Base-by-base conservation (phyloP, 2,888 invertebrate genomes). In the Rhamnusium bicolor region DNA sequence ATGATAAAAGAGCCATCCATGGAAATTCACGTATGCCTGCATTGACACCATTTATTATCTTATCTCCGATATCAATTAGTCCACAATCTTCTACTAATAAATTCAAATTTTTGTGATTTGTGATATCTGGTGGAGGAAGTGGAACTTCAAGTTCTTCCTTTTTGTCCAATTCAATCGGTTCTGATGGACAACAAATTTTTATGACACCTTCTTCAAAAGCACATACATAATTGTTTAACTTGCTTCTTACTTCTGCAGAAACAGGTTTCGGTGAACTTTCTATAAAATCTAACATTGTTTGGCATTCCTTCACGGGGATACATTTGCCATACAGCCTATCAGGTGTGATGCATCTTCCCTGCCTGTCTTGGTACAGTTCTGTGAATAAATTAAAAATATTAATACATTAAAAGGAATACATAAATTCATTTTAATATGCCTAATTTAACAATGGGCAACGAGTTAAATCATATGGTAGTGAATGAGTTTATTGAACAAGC, bases 1-100 rank as follows among this genome's bases (percentile, higher is more conserved):
- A 94, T 0, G 91, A 90, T n/a, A 95, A 84, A 1, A 94, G 87
- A 0, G 92, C 93, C 93, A 94, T 92, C 94, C 94, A 95, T 0
- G 94, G 94, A 86, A 91, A 93, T 79, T 94, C 92, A 49, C 90
- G 91, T 3, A 94, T 84, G 0, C 85, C 86, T 0, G 94, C 92
- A 71, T 89, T 87, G 54, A 91, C 89, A 0, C 94, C 94, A 1
- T 91, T 90, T 21, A 90, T 85, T 62, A 94, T 90, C 79, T 90
- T 90, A 40, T 90, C 88, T 12, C 10, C 66, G 40, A 14, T 51
- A 12, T 61, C 24, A 8, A 65, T 16, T 12, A 27, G 40, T 0
- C 94, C 94, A 82, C 94, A 94, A 0, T 87, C 79, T 10, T 79
- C 65, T 49, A 89, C 84, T 14, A 90, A 75, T 1, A 90, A 78